These are phyloP conservation scores for Dicranocentrus wangi DNA, from an alignment of 2,888 invertebrate species.

Conservation along the genomic window DNA sequence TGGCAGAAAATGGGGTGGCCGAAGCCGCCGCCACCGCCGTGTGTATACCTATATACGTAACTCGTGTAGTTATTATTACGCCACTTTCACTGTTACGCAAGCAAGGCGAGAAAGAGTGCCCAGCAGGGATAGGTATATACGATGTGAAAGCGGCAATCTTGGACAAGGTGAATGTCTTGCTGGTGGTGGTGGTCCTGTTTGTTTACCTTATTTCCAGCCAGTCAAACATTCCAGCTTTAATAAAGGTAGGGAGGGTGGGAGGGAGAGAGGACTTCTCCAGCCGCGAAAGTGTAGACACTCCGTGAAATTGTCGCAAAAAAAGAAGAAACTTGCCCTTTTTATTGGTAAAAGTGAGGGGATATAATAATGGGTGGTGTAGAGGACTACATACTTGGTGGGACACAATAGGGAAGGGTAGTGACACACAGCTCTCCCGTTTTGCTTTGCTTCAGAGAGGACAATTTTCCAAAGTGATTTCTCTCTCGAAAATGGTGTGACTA, in stretches of 20 bases:
- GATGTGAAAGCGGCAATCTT: not conserved
- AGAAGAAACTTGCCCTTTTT: not conserved
- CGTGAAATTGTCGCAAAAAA: not conserved
- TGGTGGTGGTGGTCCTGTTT: not conserved
- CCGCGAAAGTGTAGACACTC: not conserved
- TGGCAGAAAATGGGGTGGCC: conserved; percentile 26
- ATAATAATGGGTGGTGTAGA: too few species aligned
- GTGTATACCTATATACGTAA: conserved; percentile 3
- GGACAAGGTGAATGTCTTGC: not conserved
- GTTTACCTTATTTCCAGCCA: not conserved
- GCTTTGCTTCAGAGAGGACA: not conserved
- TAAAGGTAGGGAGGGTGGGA: not conserved
- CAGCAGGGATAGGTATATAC: conserved; percentile 14
- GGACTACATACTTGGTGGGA: too few species aligned
- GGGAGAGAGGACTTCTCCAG: not conserved
- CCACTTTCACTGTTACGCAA: conserved; percentile 11
- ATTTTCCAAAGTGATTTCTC: conserved; percentile 3
- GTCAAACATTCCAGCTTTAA: not conserved
- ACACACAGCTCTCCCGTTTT: not conserved
- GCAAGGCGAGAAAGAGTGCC: conserved; percentile 3
- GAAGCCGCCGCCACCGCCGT: too few species aligned
- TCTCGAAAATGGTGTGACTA: not conserved
- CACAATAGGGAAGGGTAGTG: too few species aligned
- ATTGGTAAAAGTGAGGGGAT: too few species aligned
- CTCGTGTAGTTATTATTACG: conserved; percentile 29